Evolutionary conservation across 2,888 invertebrate species (phyloP).

Genomic region (Drosophila melanocephala): DNA sequence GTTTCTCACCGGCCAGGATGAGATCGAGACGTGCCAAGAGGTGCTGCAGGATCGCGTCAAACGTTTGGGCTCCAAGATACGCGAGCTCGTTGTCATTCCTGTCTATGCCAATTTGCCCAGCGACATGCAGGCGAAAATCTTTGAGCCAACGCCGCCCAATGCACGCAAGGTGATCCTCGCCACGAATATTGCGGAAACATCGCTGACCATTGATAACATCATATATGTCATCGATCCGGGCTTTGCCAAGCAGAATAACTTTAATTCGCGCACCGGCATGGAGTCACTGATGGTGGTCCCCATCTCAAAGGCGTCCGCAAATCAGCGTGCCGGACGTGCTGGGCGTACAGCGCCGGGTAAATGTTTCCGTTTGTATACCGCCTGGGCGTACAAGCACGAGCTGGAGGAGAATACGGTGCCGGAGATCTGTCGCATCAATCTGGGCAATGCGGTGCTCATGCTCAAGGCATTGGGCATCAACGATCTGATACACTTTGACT

Average conservation of each 20-base stretch:
- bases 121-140: slow-evolving; percentile 99
- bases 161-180: slow-evolving; percentile 98
- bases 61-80: slow-evolving; percentile 96
- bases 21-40: slow-evolving; percentile 96
- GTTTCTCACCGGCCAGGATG: slow-evolving; percentile 97
- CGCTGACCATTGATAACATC: slow-evolving; percentile 99
- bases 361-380: slow-evolving; percentile 98
- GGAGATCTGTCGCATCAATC: slow-evolving; percentile 99
- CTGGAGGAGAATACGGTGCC: slow-evolving; percentile 99
- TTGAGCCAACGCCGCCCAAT: slow-evolving; percentile 98
- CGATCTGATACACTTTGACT: slow-evolving; percentile 99
- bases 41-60: slow-evolving; percentile 95
- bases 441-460: slow-evolving; percentile 97
- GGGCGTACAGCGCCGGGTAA: slow-evolving; percentile 98
- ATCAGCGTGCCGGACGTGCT: slow-evolving; percentile 98
- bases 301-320: slow-evolving; percentile 98
- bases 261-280: slow-evolving; percentile 99
- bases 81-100: slow-evolving; percentile 96
- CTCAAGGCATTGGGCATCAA: slow-evolving; percentile 98
- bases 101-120: slow-evolving; percentile 99
- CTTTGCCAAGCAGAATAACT: slow-evolving; percentile 99
- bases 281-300: slow-evolving; percentile 99
- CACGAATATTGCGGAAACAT: slow-evolving; percentile 99
- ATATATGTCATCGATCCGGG: slow-evolving; percentile 99
- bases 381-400: slow-evolving; percentile 99